Evolutionary conservation across 2,888 invertebrate species (phyloP).

Genomic region (Mantis religiosa): DNA sequence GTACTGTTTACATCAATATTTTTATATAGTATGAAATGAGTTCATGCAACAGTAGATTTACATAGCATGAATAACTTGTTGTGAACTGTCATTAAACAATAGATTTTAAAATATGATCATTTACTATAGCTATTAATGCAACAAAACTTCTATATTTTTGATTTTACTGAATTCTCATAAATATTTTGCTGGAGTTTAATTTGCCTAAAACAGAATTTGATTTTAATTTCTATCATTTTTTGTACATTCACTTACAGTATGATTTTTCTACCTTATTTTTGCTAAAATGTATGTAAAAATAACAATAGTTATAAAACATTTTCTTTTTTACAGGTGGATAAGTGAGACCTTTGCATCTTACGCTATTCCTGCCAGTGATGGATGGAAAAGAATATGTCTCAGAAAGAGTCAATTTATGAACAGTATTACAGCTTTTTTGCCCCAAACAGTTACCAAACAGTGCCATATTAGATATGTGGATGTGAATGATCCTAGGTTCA

Average conservation of each 20-base stretch:
- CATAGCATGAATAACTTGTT: too few relatives aligned
- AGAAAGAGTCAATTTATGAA: slow-evolving; percentile 76
- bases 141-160: too few relatives aligned
- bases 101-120: too few relatives aligned
- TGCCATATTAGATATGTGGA: slow-evolving; percentile 75
- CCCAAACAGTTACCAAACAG: slow-evolving; percentile 65
- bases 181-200: too few relatives aligned
- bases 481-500: slow-evolving; percentile 67
- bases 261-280: not conserved
- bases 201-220: not conserved
- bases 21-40: too few relatives aligned
- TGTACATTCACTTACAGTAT: not conserved
- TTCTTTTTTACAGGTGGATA: slow-evolving; percentile 56
- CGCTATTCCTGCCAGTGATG: slow-evolving; percentile 59
- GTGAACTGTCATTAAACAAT: too few relatives aligned
- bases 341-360: slow-evolving; percentile 83
- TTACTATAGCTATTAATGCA: too few relatives aligned
- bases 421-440: slow-evolving; percentile 72
- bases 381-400: slow-evolving; percentile 75
- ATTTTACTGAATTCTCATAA: too few relatives aligned
- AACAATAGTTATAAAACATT: not conserved
- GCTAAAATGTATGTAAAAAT: not conserved
- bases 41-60: too few relatives aligned
- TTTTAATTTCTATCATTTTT: not conserved
- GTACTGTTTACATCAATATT: too few relatives aligned